Base-by-base conservation (phyloP, 2,113 vertebrate species). In the Salvelinus alpinus region DNA sequence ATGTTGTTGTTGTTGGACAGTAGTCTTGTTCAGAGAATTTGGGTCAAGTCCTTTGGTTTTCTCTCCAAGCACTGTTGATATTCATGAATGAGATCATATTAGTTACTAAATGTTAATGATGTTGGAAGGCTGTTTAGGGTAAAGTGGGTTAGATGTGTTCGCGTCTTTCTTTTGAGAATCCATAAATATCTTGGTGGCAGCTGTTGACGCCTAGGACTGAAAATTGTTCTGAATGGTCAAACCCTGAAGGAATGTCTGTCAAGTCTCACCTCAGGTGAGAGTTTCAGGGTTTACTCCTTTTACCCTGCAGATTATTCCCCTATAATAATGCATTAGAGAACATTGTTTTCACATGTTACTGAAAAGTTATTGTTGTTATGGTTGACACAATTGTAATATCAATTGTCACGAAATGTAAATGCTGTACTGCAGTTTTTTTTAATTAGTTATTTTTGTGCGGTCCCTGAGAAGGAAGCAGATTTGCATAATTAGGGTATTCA, bases 401-500 rank as follows among this genome's bases (percentile, higher is more conserved):
- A 34, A 34, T 54, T 54, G 51, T 54, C 14, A 12, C 51, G 0
- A 54, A 18, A 54, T 54, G 0, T 4, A 54, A 54, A 54, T 14
- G 14, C 16, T 54, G 51, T 29, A 27, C 64, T 27, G 80, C 87
- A 84, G 85, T 83, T 57, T 73, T 5, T 48, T 48, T 1, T 18
- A 4, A 5, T 25, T 65, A 48, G 1, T n/a, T 48, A 31, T 76
- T 79, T 77, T 79, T 77, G 80, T 87, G 74, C 38, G 62, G 76
- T 81, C 72, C 74, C 80, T 71, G 11, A 34, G 72, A 78, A 81
- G 78, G 70, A 74, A 76, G 82, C 69, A 69, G 76, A 89, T 92
- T 89, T 86, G 70, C 88, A 89, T 90, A 89, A 91, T 82, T 82
- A 81, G 81, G 69, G 59, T 79, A 73, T 84, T 88, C 83, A 87